phyloP scores from a whole-genome alignment of 2,113 vertebrate species.

The Montifringilla adamsi region DNA sequence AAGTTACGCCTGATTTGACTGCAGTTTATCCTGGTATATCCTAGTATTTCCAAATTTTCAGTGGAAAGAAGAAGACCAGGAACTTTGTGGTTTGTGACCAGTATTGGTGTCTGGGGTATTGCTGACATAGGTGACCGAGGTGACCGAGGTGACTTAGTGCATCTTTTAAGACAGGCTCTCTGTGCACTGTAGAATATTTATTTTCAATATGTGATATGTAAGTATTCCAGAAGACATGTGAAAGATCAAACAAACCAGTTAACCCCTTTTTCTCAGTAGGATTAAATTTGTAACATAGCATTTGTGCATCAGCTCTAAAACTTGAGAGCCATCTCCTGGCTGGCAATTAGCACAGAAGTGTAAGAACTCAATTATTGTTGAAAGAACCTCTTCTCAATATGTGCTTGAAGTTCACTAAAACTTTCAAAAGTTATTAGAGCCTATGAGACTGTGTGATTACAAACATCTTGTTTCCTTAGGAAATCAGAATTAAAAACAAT shows the following conservation, averaged over 20 bases:
- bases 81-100: background rate
- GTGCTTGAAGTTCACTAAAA: background rate
- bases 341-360: background rate
- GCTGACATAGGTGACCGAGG: background rate
- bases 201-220: background rate
- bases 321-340: background rate
- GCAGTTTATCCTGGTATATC: background rate
- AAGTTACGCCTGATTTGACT: background rate
- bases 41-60: background rate
- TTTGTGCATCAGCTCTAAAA: background rate
- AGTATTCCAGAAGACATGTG: background rate
- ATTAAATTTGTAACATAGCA: background rate
- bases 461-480: background rate
- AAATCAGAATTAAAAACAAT: background rate
- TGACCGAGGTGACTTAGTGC: background rate
- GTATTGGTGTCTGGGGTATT: background rate
- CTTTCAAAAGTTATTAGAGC: background rate
- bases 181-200: background rate
- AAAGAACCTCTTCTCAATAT: background rate
- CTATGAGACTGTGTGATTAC: background rate
- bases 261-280: background rate
- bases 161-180: background rate
- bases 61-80: background rate
- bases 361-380: background rate
- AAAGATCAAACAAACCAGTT: background rate